phyloP scores from a whole-genome alignment of 2,797 vertebrate species.

The Acipenser transmontanus region DNA sequence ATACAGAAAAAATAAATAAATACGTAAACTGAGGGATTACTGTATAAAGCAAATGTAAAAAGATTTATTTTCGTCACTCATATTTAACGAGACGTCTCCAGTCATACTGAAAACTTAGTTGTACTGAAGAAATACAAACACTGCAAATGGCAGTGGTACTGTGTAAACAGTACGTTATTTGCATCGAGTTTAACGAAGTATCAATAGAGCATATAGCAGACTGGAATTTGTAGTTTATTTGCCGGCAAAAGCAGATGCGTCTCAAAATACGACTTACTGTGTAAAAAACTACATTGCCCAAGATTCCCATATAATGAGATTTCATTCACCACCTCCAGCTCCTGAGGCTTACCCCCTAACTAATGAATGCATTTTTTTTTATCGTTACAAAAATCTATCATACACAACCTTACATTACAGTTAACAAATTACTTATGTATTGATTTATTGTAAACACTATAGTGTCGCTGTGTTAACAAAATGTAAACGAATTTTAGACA shows the following conservation, averaged over 20 bases:
- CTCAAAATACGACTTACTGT: background rate
- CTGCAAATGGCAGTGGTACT: background rate
- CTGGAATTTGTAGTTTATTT: conserved; percentile 65
- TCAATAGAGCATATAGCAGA: conserved; percentile 40
- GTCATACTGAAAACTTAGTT: background rate
- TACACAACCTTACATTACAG: too few species aligned
- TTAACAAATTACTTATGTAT: too few species aligned
- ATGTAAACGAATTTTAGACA: conserved; percentile 54
- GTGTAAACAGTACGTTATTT: conserved; percentile 62
- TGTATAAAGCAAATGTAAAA: too few species aligned
- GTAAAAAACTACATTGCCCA: conserved; percentile 63
- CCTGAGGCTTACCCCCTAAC: conserved; percentile 53
- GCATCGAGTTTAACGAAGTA: conserved; percentile 75
- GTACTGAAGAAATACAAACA: background rate
- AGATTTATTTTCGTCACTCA: too few species aligned
- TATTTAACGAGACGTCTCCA: too few species aligned
- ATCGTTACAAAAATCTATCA: conserved; percentile 32
- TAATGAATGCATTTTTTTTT: conserved; percentile 56
- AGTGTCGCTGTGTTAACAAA: background rate
- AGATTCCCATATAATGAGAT: conserved; percentile 34
- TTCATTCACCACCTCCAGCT: conserved; percentile 52
- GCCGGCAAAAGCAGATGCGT: background rate
- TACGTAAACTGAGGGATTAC: too few species aligned
- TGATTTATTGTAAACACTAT: too few species aligned
- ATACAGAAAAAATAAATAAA: too few species aligned